Evolutionary conservation across 1,140 invertebrate genomes (phyloP), one percentile per base, ranked within the genome.

Genomic region (Goniozus legneri): DNA sequence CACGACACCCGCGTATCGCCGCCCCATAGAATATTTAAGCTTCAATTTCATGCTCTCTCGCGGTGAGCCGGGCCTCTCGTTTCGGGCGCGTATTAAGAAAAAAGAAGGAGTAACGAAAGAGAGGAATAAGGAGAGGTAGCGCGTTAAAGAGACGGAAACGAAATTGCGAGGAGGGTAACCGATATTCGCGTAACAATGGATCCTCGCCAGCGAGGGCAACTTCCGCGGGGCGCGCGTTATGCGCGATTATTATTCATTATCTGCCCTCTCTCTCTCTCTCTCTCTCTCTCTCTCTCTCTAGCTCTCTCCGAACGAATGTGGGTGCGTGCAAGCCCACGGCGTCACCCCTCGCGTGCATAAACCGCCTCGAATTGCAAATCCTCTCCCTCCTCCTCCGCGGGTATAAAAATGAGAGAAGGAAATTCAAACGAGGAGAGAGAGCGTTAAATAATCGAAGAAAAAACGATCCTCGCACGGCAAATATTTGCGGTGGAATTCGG

Each of bases 1-100:
- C 52, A 61, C 62, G 62, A 30, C 14, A 44, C 32, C 19, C 59
- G 50, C 54, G 38, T 42, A 56, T 57, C 56, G 60, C 56, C 65
- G 62, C 70, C 64, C 71, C 69, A 72, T 75, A 63, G 68, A 76
- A 73, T 76, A 76, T 76, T 76, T 67, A 73, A 74, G 68, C 63
- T 68, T 73, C 70, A 73, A 72, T 76, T 75, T 74, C 73, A 71
- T 75, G 72, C 63, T 64, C 50, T 56, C 47, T 54, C 56, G 47
- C 50, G 53, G 58, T 56, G 44, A 52, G 49, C 53, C 52, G 54
- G 50, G 49, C 46, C 49, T 45, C 46, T 16, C 30, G 14, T 14
- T 16, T 8, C 16, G 41, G 44, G 41, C 42, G 53, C 51, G 56
- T 56, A 62, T 62, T 59, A 35, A 44, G 49, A 60, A 58, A 58